Evolutionary conservation across 1,140 invertebrate genomes (phyloP).

Genomic region (Prorops nasuta): DNA sequence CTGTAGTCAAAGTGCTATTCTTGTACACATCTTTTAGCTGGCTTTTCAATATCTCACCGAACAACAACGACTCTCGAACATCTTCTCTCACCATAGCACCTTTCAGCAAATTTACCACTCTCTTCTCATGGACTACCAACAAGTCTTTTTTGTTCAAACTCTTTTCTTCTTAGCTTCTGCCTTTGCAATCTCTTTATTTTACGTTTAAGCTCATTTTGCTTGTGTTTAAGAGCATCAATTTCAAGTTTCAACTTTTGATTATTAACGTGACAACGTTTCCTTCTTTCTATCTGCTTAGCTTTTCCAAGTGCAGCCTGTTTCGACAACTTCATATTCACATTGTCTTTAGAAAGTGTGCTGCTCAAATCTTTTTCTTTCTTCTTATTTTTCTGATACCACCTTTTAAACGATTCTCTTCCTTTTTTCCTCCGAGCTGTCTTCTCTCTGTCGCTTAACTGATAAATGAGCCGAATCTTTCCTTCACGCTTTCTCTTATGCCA

Average conservation of each 20-base stretch:
- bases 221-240: not conserved
- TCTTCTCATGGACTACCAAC: constrained; percentile 4
- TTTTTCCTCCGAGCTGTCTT: not conserved
- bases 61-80: constrained; percentile 11
- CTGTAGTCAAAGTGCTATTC: constrained; percentile 5
- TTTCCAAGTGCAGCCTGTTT: not conserved
- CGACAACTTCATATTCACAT: not conserved
- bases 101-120: constrained; percentile 13
- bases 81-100: not conserved
- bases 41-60: constrained; percentile 10
- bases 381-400: not conserved
- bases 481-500: not conserved
- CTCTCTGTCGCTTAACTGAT: constrained; percentile 2
- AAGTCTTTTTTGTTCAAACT: not conserved
- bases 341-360: too few relatives aligned
- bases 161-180: too few relatives aligned
- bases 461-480: not conserved
- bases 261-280: not conserved
- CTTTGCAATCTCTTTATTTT: not conserved
- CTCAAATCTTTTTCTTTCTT: not conserved
- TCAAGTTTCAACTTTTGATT: not conserved
- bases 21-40: constrained; percentile 6
- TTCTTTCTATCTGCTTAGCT: not conserved
- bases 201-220: not conserved
- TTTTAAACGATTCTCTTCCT: not conserved